Evolutionary conservation across 2,797 vertebrate species (phyloP), one percentile per base, ranked within the genome.

Genomic region (Enteromius afrohamiltoni): DNA sequence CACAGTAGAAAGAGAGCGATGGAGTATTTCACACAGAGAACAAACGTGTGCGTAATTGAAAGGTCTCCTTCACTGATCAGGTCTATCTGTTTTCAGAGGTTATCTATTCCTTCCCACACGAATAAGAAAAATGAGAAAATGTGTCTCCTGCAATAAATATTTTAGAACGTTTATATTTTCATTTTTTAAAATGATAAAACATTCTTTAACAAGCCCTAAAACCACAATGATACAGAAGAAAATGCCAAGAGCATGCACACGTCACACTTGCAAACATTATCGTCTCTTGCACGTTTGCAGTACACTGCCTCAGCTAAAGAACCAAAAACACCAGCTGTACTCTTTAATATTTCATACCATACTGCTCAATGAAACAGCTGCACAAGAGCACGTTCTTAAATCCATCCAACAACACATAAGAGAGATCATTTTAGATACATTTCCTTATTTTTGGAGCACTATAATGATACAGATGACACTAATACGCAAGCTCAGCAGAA

Each of bases 271-370:
- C 78, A 70, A 40, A 34, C 53, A 73, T 21, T 14, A 58, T 10
- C 0, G n/a, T 10, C 21, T 74, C 29, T 37, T 23, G 7, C 45
- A 76, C 0, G 0, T 16, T 29, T 42, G 60, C 34, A 71, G 58
- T 23, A 29, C 47, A 10, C 81, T 42, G 37, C 19, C 29, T 60
- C 37, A 14, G 29, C 21, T 34, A 71, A 70, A 70, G 26, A 31
- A 55, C 31, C 58, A 29, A 13, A 26, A 49, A n/a, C 60, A 60
- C 17, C 7, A n/a, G 26, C 42, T 40, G 16, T 23, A 49, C 23
- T 1, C 13, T 34, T 70, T 10, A 78, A 83, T 77, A 78, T 83
- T 83, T 83, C 13, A 83, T 70, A 62, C 19, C 47, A 76, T 23
- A 29, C 19, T 10, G 51, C 73, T 83, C 60, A 53, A 49, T 23